Evolutionary conservation across 2,888 invertebrate genomes (phyloP), one percentile per base, ranked within the genome.

Genomic region (Coenonympha glycerion): DNA sequence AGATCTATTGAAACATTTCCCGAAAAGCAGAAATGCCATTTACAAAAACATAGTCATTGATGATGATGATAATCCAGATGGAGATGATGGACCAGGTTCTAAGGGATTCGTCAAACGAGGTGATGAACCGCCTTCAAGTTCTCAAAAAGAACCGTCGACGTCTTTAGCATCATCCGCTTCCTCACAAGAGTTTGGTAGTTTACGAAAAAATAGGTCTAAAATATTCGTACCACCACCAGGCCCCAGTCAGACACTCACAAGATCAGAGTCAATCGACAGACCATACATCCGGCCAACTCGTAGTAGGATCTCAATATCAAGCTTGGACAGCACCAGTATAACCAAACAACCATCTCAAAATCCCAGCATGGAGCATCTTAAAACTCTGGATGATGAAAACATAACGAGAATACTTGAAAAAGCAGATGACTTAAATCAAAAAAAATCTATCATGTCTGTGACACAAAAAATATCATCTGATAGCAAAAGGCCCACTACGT

Each of bases 1-100:
- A 42, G 65, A 74, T 45, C 65, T 84, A 3, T 52, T 83, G 8
- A 60, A 68, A 44, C 77, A 80, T 57, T 84, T 80, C 34, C 83
- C 82, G 0, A 54, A 54, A 2, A 79, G 78, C 47, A 72, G 60
- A 30, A 57, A 63, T 0, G 40, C 57, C 22, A 76, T 82, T 48
- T 64, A 68, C 44, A 68, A 67, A 50, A 61, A 67, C 8, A 31
- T 42, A 24, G 56, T 44, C 13, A 39, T 48, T 18, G 44, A 44
- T 18, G 47, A 56, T 1, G 47, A 45, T 40, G 50, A 49, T 15
- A 22, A n/a, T 9, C n/a, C 6, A 3, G n/a, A 48, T 31, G 49
- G 33, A 26, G 37, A 49, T 15, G 26, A 47, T 19, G 22, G 30
- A 11, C 28, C 16, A 5, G 18, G 4, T 22, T 9, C 39, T 19